These are phyloP conservation scores for Indri indri DNA, from an alignment of 2,113 vertebrate genomes.

Conservation along the genomic window DNA sequence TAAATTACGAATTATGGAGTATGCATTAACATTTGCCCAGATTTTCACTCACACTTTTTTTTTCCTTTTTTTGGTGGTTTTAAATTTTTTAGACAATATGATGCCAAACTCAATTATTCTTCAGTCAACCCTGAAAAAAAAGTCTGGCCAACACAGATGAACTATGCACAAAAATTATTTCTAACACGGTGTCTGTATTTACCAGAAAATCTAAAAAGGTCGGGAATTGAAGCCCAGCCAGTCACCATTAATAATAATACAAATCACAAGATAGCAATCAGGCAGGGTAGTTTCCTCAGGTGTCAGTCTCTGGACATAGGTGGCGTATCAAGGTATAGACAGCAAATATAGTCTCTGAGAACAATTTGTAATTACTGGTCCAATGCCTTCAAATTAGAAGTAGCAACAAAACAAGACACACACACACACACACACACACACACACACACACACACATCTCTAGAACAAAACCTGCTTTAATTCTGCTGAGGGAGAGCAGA, in stretches of 20 bases:
- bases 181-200: background rate
- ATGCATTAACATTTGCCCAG: background rate
- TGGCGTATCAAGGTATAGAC: background rate
- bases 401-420: background rate
- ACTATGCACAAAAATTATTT: background rate
- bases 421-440: background rate
- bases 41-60: background rate
- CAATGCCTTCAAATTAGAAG: background rate
- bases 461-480: constrained; percentile 26
- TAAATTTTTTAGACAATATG: background rate
- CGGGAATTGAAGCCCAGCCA: background rate
- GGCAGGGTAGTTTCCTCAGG: background rate
- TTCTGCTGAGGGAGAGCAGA: background rate
- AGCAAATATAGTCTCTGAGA: background rate
- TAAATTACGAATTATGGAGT: too few relatives aligned
- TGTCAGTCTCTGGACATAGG: background rate
- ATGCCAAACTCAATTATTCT: background rate
- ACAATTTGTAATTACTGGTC: background rate
- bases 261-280: constrained; percentile 8
- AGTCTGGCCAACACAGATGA: background rate
- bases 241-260: constrained; percentile 10
- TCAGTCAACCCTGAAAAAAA: background rate
- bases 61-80: background rate
- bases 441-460: background rate
- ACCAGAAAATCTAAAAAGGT: background rate